Evolutionary conservation across 2,797 vertebrate genomes (phyloP).

Genomic region (Silurus aristotelis): DNA sequence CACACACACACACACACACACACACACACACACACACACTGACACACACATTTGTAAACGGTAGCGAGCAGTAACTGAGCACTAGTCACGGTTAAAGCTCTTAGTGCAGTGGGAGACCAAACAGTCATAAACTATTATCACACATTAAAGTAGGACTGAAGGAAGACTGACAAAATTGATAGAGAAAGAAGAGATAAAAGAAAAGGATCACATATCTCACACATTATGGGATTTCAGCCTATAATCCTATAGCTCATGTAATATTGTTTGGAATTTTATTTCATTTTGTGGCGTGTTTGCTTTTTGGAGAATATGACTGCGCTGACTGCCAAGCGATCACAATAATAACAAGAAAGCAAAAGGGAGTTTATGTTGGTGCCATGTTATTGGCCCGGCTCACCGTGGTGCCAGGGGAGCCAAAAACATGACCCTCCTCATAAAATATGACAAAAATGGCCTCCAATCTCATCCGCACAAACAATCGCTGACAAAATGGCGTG

Average conservation of each 20-base stretch:
- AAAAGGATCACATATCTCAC: conserved; percentile 9
- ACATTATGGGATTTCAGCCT: conserved; percentile 49
- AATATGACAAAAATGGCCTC: conserved; percentile 58
- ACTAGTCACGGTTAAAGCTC: conserved; percentile 23
- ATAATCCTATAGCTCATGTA: conserved; percentile 52
- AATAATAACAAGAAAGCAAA: conserved; percentile 69
- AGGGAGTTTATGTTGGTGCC: conserved; percentile 74
- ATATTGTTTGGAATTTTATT: conserved; percentile 52
- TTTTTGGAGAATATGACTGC: conserved; percentile 51
- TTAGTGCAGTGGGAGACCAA: conserved; percentile 15
- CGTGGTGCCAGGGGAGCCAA: conserved; percentile 71
- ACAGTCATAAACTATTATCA: conserved; percentile 10
- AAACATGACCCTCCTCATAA: conserved; percentile 61
- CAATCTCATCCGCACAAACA: conserved; percentile 43
- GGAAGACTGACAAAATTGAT: not conserved
- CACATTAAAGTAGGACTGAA: not conserved
- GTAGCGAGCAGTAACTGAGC: conserved; percentile 17
- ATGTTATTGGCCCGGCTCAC: conserved; percentile 77
- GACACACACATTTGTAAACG: conserved; percentile 3
- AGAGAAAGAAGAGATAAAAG: not conserved
- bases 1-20: too few relatives aligned
- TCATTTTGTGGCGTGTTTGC: conserved; percentile 66
- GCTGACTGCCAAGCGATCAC: conserved; percentile 52
- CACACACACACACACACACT: not conserved
- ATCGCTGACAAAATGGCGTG: conserved; percentile 56